Conservation (phyloP, 2,888 invertebrate genomes). For the Drosophila falleni region DNA sequence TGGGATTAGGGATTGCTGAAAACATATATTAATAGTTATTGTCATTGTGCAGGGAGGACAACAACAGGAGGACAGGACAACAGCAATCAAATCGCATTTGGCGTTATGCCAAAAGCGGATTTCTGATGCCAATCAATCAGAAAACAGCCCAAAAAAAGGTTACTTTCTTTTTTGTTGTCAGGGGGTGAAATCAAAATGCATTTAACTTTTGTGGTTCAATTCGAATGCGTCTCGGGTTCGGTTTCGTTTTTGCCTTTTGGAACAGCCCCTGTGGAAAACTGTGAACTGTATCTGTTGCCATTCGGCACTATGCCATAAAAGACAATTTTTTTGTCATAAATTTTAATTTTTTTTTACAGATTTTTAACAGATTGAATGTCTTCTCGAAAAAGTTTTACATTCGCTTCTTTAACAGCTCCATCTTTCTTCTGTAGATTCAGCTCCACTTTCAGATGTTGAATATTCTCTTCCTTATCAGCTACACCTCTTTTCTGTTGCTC, state of each 20-base stretch:
- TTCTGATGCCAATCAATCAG: conserved; percentile 81
- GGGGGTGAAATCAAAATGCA: conserved; percentile 74
- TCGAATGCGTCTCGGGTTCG: neutral
- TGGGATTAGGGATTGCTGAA: conserved; percentile 72
- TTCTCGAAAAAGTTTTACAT: too few relatives aligned
- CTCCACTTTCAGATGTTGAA: too few relatives aligned
- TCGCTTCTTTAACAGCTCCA: too few relatives aligned
- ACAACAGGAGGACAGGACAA: conserved; percentile 20
- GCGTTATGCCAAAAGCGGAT: conserved; percentile 78
- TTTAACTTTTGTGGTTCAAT: conserved; percentile 78
- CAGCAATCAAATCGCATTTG: conserved; percentile 77
- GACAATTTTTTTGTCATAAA: too few relatives aligned
- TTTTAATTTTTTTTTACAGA: too few relatives aligned
- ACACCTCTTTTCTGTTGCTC: too few relatives aligned
- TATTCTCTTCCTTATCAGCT: too few relatives aligned
- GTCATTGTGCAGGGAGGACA: conserved; percentile 42
- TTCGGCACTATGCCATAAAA: neutral
- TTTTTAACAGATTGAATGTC: too few relatives aligned
- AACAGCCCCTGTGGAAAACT: conserved; percentile 52
- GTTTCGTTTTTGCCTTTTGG: conserved; percentile 13
- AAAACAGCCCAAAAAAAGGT: conserved; percentile 53
- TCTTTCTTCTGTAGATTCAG: too few relatives aligned
- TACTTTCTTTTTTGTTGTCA: conserved; percentile 42
- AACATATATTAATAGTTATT: conserved; percentile 78
- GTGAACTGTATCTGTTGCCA: neutral